phyloP scores from a whole-genome alignment of 2,113 vertebrate genomes.

The Mus musculus region DNA sequence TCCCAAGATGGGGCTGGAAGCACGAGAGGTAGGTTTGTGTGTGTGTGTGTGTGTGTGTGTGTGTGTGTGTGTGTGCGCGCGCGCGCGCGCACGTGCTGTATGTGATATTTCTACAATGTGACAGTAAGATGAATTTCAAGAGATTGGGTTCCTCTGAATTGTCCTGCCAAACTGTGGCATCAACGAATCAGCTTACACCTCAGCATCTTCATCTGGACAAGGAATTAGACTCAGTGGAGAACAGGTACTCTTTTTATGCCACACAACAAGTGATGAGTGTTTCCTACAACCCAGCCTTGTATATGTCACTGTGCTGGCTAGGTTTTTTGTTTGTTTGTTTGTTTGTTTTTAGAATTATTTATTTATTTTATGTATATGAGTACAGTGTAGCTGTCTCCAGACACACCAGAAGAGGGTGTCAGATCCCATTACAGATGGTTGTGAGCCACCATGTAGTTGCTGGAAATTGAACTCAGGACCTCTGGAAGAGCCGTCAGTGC shows the following conservation, averaged over 20 bases:
- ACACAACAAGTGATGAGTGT: accelerated
- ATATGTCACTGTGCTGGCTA: neutral
- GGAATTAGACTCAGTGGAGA: neutral
- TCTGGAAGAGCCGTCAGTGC: too few relatives aligned
- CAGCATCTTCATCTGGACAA: neutral
- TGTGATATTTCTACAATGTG: neutral
- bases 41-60: neutral
- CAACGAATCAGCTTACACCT: neutral
- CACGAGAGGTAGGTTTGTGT: too few relatives aligned
- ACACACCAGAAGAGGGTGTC: too few relatives aligned
- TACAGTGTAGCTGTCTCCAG: too few relatives aligned
- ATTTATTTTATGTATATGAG: too few relatives aligned
- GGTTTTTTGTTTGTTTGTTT: neutral
- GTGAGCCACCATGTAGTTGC: too few relatives aligned
- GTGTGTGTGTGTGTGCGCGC: neutral
- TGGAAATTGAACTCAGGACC: too few relatives aligned
- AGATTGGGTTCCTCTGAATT: neutral
- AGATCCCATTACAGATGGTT: too few relatives aligned
- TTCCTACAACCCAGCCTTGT: neutral
- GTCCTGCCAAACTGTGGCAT: neutral
- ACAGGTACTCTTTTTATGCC: accelerated
- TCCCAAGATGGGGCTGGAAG: neutral
- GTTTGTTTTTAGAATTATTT: too few relatives aligned
- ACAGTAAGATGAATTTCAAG: neutral
- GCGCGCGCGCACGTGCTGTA: neutral